Conservation (phyloP, 2,888 invertebrate genomes). For the Bombylius discolor region DNA sequence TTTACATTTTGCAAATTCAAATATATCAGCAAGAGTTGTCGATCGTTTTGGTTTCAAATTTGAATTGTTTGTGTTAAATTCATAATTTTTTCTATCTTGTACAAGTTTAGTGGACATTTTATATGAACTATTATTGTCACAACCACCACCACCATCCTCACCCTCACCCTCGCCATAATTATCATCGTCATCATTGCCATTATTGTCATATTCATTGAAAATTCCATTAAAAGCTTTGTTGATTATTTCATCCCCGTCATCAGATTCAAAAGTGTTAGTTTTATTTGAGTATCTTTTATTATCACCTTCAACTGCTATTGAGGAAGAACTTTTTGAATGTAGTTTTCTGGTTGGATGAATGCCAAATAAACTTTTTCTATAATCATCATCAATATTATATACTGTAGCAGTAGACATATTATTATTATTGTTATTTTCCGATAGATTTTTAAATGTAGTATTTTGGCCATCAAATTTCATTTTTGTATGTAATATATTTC, state of each 20-base stretch:
- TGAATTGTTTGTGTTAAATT: neutral
- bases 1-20: constrained; percentile 24
- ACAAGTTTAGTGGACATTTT: neutral
- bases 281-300: neutral
- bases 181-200: neutral
- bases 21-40: constrained; percentile 27
- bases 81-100: neutral
- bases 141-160: neutral
- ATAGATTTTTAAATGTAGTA: too few species aligned
- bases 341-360: constrained; percentile 15
- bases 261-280: neutral
- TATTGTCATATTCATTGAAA: constrained; percentile 16
- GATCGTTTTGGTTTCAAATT: constrained; percentile 18
- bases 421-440: too few species aligned
- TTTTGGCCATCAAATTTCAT: too few species aligned
- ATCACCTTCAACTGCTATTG: constrained; percentile 9
- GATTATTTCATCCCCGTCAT: constrained; percentile 24
- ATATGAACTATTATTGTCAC: neutral
- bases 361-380: constrained; percentile 31
- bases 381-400: constrained; percentile 24
- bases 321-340: constrained; percentile 4
- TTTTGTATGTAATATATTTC: too few species aligned
- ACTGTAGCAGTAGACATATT: neutral
- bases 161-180: constrained; percentile 18
- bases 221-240: constrained; percentile 32